Evolutionary conservation across 2,888 invertebrate species (phyloP), one percentile per base, ranked within the genome.

Genomic region (Acleris cristana): DNA sequence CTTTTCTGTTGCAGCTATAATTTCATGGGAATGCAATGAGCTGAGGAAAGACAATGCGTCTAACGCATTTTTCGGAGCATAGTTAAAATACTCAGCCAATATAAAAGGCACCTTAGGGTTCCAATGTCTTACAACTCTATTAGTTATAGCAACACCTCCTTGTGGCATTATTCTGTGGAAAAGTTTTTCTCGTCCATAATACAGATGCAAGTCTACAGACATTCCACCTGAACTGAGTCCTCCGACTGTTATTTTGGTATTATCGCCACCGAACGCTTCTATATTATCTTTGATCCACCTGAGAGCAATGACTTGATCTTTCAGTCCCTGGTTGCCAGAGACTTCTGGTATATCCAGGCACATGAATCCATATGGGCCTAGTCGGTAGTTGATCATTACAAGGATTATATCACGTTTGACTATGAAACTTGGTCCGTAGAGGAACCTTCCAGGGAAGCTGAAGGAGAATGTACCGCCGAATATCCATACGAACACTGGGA

Each of bases 331-430:
- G 59, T 88, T 88, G 16, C 87, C 88, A 3, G 86, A 80, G 14
- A 82, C 74, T 52, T 79, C 76, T 7, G 81, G 78, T n/a, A 70
- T 77, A 55, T 81, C 79, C 1, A 87, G 75, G 54, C 86, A 86
- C 84, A 88, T 84, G 62, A 88, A 88, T 12, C 88, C 88, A 57
- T 85, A 88, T 0, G 84, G 77, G n/a, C 84, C 86, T 0, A 82
- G 57, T 7, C 88, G 76, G 62, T 88, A 85, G 60, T 82, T 85
- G 0, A 88, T 34, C 2, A 81, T 79, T 0, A 88, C 82, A 2
- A 88, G 53, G 26, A 88, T 80, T 21, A 88, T 76, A 21, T 84
- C 79, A 73, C 87, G 82, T 62, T 75, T 78, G 10, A 87, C 77
- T 12, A 87, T 69, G 59, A 75, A 85, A 57, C 72, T 79, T 6